These are phyloP conservation scores for Pachypsylla venusta DNA, from an alignment of 1,140 invertebrate genomes.

Conservation along the genomic window DNA sequence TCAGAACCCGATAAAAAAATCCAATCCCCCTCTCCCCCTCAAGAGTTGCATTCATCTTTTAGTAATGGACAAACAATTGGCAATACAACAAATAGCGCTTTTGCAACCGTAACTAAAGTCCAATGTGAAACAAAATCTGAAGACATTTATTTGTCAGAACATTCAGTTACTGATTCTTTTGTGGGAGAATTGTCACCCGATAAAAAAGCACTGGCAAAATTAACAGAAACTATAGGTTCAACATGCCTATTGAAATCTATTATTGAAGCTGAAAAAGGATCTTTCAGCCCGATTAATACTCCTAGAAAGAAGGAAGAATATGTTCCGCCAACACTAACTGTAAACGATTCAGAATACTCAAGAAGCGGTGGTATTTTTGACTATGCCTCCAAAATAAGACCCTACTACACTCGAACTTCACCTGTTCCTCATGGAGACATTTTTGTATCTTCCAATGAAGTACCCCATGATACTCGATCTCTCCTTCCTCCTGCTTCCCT, in stretches of 20 bases:
- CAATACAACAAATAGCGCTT: not conserved
- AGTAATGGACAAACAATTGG: slow-evolving; percentile 2
- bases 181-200: slow-evolving; percentile 4
- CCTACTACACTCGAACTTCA: not conserved
- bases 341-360: too few relatives aligned
- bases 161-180: too few relatives aligned
- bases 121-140: not conserved
- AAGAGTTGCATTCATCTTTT: not conserved
- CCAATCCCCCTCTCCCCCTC: not conserved
- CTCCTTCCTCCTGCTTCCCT: slow-evolving; percentile 19
- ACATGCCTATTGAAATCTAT: not conserved
- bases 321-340: not conserved
- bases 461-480: slow-evolving; percentile 18
- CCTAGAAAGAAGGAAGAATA: not conserved
- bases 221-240: not conserved
- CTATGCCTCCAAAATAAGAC: not conserved
- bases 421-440: not conserved
- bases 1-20: slow-evolving; percentile 6
- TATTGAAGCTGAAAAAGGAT: not conserved
- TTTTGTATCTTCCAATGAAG: not conserved
- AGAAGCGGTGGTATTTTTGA: not conserved
- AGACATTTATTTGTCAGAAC: not conserved
- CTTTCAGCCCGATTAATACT: not conserved
- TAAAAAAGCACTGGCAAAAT: not conserved
- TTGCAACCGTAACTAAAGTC: not conserved